phyloP scores from a whole-genome alignment of 2,888 invertebrate genomes.

The Apamea sordens region DNA sequence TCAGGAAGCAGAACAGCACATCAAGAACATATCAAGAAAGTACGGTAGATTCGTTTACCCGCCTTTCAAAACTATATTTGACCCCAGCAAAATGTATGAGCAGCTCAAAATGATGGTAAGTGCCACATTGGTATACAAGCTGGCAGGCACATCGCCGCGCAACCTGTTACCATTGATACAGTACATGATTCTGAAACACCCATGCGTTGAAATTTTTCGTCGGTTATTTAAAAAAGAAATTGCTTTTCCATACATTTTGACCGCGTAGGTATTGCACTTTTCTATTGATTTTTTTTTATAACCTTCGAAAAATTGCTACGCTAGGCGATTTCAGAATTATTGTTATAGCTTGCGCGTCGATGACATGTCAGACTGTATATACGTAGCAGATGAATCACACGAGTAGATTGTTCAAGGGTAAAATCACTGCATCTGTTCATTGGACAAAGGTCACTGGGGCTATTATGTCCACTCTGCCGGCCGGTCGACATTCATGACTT shows the following conservation, averaged over 20 bases:
- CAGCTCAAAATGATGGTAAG: constrained; percentile 93
- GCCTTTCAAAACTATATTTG: constrained; percentile 92
- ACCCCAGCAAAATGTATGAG: constrained; percentile 90
- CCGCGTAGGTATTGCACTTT: too few species aligned
- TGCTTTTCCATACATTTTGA: too few species aligned
- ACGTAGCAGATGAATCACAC: neutral
- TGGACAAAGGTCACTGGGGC: neutral
- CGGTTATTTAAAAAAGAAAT: too few species aligned
- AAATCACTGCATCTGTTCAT: neutral
- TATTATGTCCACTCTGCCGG: constrained; percentile 1
- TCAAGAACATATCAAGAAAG: constrained; percentile 92
- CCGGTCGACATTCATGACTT: neutral
- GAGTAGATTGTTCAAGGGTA: neutral
- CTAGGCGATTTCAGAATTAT: neutral
- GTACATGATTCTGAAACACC: neutral
- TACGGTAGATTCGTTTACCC: constrained; percentile 94
- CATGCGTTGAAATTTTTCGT: too few species aligned
- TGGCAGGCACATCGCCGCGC: neutral
- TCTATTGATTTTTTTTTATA: too few species aligned
- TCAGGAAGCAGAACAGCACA: constrained; percentile 94
- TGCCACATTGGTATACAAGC: neutral
- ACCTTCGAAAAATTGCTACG: too few species aligned
- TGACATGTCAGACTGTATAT: neutral
- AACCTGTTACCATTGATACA: neutral
- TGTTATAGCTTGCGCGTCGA: too few species aligned